A percentile compares a stretch with the other conserved stretches of the same genome.
Conservation (phyloP, 2,113 vertebrate species). For the Colaptes auratus region DNA sequence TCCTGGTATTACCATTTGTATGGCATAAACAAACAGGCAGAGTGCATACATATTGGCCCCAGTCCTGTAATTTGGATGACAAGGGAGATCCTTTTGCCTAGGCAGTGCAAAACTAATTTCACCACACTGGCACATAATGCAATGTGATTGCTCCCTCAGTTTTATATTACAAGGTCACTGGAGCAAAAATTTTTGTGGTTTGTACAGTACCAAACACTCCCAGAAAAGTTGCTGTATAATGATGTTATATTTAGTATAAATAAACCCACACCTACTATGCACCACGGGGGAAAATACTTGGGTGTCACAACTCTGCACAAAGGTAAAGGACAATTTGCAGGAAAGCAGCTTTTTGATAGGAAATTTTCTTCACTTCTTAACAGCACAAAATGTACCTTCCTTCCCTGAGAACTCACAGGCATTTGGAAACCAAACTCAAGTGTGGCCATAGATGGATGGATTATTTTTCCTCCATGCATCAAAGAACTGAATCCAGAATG, state of each 20-base stretch:
- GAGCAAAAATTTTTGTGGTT: slow-evolving; percentile 66
- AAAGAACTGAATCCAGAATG: not conserved
- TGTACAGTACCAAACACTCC: slow-evolving; percentile 52
- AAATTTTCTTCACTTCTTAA: not conserved
- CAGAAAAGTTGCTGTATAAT: slow-evolving; percentile 60
- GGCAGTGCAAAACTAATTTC: slow-evolving; percentile 67
- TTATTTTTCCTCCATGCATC: not conserved
- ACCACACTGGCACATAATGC: slow-evolving; percentile 54
- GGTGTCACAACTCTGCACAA: not conserved
- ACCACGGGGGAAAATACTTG: not conserved
- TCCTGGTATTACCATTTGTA: slow-evolving; percentile 22
- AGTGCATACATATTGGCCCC: slow-evolving; percentile 50
- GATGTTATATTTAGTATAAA: slow-evolving; percentile 33
- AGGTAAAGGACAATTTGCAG: not conserved
- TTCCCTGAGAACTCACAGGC: not conserved
- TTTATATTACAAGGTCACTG: slow-evolving; percentile 68
- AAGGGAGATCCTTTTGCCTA: slow-evolving; percentile 65
- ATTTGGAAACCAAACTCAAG: slow-evolving; percentile 33
- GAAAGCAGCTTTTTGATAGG: not conserved
- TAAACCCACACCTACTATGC: slow-evolving; percentile 4
- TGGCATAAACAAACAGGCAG: slow-evolving; percentile 61
- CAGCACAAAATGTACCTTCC: not conserved
- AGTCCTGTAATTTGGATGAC: slow-evolving; percentile 62
- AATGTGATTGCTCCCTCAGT: slow-evolving; percentile 62
- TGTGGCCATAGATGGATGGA: slow-evolving; percentile 13